Evolutionary conservation across 2,797 vertebrate species (phyloP).

Genomic region (Sebastes hopkinsi): DNA sequence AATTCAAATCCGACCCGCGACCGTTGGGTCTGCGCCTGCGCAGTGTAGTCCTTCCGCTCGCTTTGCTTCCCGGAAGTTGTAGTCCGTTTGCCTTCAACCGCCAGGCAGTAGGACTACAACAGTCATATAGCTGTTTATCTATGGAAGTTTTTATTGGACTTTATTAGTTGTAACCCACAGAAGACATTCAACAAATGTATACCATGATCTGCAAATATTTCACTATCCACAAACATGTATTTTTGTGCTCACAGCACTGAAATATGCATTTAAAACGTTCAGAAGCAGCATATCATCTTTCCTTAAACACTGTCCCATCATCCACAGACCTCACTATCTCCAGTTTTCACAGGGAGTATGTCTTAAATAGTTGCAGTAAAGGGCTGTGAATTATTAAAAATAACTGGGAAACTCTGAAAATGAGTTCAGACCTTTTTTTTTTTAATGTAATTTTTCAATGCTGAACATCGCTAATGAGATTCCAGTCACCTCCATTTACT

Average conservation of each 20-base stretch:
- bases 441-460: background rate
- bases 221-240: too few species aligned
- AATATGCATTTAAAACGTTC: background rate
- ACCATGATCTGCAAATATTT: too few species aligned
- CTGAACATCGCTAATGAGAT: background rate
- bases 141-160: too few species aligned
- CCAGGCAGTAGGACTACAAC: background rate
- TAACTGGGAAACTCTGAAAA: background rate
- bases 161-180: too few species aligned
- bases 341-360: background rate
- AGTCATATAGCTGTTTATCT: too few species aligned
- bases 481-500: background rate
- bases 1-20: constrained; percentile 83
- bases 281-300: background rate
- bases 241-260: background rate
- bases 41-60: constrained; percentile 26
- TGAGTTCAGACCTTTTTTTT: background rate
- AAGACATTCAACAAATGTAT: too few species aligned
- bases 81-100: constrained; percentile 23
- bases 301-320: background rate
- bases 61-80: constrained; percentile 38
- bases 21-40: constrained; percentile 82
- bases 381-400: background rate
- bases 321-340: background rate
- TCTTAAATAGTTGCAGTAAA: background rate